Evolutionary conservation across 2,888 invertebrate genomes (phyloP), one percentile per base, ranked within the genome.

Genomic region (Cataglyphis albicans): DNA sequence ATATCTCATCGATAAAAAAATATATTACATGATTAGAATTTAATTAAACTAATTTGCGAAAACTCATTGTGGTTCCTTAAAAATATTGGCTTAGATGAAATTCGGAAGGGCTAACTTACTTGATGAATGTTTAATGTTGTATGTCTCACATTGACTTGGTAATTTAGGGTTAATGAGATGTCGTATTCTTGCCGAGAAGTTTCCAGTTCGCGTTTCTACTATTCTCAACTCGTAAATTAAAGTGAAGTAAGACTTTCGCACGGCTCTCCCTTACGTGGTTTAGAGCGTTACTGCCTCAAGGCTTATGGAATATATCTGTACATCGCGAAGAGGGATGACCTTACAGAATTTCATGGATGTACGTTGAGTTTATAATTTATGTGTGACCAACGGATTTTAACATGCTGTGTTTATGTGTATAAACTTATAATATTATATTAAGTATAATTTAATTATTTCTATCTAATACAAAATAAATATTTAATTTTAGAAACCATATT

Each of bases 211-310:
- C 48, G 18, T 72, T 73, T 57, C 73, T 59, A 25, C 73, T 44
- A 35, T 41, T 80, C 72, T 44, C 18, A 73, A 72, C 73, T 80
- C 78, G 73, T 80, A 80, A 80, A 80, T 80, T 80, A 80, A 80
- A 55, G 59, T 80, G 72, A 80, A 80, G 73, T 80, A 80, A 80
- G 73, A 80, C 73, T 80, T 80, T 80, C 73, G 73, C 73, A 80
- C 78, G 25, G 78, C 35, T 80, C 61, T 80, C 73, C 59, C 59
- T 80, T 59, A 72, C 21, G 25, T 72, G 78, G 78, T 78, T 67
- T 70, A 59, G 59, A 73, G 78, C 72, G 78, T 78, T 59, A 48
- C 55, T 80, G 78, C 78, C 73, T 15, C 25, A 59, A 72, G 44
- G 25, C 59, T 48, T 7, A 32, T 57, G 18, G 57, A 59, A 80